Base-by-base conservation (phyloP, 2,888 invertebrate species). In the Archips crataeganus region DNA sequence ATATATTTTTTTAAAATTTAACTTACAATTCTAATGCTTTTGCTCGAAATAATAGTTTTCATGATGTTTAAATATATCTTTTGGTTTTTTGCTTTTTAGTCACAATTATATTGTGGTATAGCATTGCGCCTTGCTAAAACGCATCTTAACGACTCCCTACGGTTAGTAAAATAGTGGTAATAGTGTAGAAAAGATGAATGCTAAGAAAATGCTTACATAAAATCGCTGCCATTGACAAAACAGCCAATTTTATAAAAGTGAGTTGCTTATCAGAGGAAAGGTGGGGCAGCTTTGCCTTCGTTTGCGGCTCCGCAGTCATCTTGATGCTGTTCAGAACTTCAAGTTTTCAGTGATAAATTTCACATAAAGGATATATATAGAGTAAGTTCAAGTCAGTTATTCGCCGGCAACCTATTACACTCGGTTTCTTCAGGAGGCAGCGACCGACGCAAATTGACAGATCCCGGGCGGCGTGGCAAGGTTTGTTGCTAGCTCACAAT, bases 201-300 rank as follows among this genome's bases (percentile, higher is more conserved):
- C 34, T 15, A 47, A 71, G 66, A 75, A 74, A 78, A 78, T 85
- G 96, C 98, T 97, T 95, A 99, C 99, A 98, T 84, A 99, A 95
- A 87, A 99, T 97, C 71, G 98, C 98, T 82, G 98, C 99, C 89
- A 98, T 95, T 68, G 99, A 97, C 80, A 99, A 95, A 87, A 99
- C 98, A 79, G 97, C 96, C 84, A 99, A 93, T 88, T 98, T 95
- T 85, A 95, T 88, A 79, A 95, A 94, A 77, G 94, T 95, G 81
- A 94, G 91, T 85, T 95, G 94, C 88, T 95, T 95, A 83, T 94
- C 94, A 72, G 94, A 92, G 72, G 94, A 88, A 57, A 94, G 87
- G 79, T 92, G 90, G 76, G 88, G 87, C 77, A 92, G 82, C 88
- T 85, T 91, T 83, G 86, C 78, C 84, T 87, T 93, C 76, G 79